These are phyloP conservation scores for Jaculus jaculus DNA, from an alignment of 2,113 vertebrate species.

Conservation along the genomic window DNA sequence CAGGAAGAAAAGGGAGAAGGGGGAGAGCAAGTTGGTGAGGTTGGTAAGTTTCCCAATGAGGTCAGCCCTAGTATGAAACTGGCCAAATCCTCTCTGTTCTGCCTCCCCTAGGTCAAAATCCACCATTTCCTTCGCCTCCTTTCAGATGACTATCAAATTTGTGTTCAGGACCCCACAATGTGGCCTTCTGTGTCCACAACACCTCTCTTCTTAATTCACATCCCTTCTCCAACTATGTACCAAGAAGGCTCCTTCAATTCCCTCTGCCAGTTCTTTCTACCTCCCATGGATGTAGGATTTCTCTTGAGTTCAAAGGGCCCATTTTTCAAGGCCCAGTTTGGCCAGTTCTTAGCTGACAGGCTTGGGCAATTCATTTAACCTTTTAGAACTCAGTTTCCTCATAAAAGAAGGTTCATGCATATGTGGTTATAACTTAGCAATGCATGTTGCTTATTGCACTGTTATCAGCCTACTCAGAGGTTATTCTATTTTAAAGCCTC, in stretches of 20 bases:
- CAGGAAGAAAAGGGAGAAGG: not conserved
- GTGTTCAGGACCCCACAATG: not conserved
- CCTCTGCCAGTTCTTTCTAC: not conserved
- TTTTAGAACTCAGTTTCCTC: not conserved
- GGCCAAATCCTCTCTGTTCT: not conserved
- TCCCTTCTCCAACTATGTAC: not conserved
- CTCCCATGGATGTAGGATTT: not conserved
- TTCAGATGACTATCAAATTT: not conserved
- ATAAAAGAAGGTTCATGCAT: not conserved
- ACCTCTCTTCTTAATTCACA: not conserved
- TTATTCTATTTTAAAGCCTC: not conserved
- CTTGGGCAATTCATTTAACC: not conserved
- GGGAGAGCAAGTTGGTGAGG: not conserved
- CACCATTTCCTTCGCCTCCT: not conserved
- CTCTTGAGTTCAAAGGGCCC: not conserved
- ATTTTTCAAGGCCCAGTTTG: not conserved
- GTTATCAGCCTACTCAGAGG: not conserved
- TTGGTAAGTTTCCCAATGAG: no score
- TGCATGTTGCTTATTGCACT: not conserved
- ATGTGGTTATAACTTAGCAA: not conserved
- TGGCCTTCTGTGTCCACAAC: not conserved
- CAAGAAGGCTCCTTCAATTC: not conserved
- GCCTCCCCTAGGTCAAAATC: not conserved
- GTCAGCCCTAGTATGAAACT: not conserved
- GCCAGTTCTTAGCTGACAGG: not conserved